A percentile compares a stretch with the other conserved stretches of the same genome.
Evolutionary conservation across 1,140 invertebrate genomes (phyloP).

Genomic region (Cydia splendana): DNA sequence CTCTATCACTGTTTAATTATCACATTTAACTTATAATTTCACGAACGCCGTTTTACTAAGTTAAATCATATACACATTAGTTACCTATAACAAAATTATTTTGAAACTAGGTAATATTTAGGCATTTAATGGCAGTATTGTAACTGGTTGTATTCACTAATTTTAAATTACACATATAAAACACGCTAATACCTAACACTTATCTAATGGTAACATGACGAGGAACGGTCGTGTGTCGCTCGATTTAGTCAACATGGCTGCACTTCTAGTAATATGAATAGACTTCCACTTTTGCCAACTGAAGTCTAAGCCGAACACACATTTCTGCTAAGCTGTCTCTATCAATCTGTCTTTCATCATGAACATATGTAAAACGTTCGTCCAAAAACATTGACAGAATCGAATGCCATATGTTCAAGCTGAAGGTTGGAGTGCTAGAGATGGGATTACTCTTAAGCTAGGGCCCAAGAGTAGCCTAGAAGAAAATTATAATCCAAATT

Average conservation of each 20-base stretch:
- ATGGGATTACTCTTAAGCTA: neutral
- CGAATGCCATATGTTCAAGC: neutral
- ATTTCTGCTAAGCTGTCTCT: slow-evolving; percentile 7
- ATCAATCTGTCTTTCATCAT: neutral
- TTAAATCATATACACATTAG: slow-evolving; percentile 55
- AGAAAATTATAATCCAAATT: slow-evolving; percentile 2
- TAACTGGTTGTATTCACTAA: slow-evolving; percentile 76
- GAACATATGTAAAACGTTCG: neutral
- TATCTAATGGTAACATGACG: slow-evolving; percentile 78
- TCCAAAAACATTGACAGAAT: neutral
- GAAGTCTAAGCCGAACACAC: slow-evolving; percentile 13
- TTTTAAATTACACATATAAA: slow-evolving; percentile 64
- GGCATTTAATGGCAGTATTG: slow-evolving; percentile 79
- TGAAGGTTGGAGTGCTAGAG: neutral
- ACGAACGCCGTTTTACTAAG: slow-evolving; percentile 61
- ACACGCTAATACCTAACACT: slow-evolving; percentile 67
- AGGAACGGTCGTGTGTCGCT: slow-evolving; percentile 75
- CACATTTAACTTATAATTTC: slow-evolving; percentile 77
- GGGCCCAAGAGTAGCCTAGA: neutral
- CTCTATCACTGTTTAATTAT: slow-evolving; percentile 70
- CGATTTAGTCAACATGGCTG: slow-evolving; percentile 33
- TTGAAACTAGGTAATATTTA: slow-evolving; percentile 72
- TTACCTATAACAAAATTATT: slow-evolving; percentile 62
- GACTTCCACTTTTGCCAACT: neutral
- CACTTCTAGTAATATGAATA: neutral